Conservation (phyloP, 2,888 invertebrate species). For the Eubasilissa splendida region DNA sequence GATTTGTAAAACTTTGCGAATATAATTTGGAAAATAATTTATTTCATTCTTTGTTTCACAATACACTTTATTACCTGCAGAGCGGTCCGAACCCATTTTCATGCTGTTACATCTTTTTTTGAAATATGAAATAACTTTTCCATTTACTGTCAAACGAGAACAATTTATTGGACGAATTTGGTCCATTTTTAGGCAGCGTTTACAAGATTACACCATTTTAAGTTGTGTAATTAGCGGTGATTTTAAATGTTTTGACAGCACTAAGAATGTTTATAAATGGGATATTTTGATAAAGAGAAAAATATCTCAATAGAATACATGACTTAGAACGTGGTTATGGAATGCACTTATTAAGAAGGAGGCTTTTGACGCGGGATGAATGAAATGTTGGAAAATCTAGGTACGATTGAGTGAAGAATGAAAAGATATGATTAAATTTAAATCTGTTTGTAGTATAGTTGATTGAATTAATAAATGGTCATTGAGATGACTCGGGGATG, state of each 20-base stretch:
- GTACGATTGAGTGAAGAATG: no score
- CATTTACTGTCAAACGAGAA: conserved; percentile 31
- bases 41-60: conserved; percentile 18
- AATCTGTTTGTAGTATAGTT: no score
- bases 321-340: no score
- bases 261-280: background rate
- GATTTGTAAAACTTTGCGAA: conserved; percentile 13
- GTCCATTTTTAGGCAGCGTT: background rate
- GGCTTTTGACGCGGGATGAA: no score
- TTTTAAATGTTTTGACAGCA: conserved; percentile 17
- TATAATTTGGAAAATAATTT: conserved; percentile 28
- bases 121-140: conserved; percentile 41
- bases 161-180: conserved; percentile 19
- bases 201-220: conserved; percentile 20
- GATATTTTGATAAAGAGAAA: no score
- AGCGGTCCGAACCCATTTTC: conserved; percentile 6
- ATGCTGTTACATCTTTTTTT: conserved; percentile 12
- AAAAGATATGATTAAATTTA: no score
- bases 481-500: no score
- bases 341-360: no score
- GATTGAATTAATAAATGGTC: no score
- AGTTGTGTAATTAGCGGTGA: conserved; percentile 31
- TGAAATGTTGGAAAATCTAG: no score
- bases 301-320: no score
- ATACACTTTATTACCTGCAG: conserved; percentile 18